These are phyloP conservation scores for Dolichopus griseipennis DNA, from an alignment of 2,888 invertebrate genomes.

Conservation along the genomic window DNA sequence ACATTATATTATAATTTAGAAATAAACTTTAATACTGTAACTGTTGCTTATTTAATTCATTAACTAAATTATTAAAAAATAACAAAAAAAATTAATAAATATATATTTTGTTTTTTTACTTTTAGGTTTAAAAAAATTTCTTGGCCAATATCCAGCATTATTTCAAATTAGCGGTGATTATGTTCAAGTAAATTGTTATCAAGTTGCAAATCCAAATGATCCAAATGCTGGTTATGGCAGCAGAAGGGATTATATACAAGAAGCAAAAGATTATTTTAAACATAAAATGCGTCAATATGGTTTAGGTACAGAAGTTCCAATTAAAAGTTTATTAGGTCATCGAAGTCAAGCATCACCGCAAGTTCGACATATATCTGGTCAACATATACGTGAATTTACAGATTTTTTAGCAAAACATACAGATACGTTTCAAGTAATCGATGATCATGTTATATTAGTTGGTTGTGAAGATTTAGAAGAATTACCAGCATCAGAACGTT, in stretches of 20 bases:
- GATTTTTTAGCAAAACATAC: slow-evolving; percentile 80
- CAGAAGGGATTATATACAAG: slow-evolving; percentile 83
- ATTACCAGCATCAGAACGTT: slow-evolving; percentile 56
- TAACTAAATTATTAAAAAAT: too few species aligned
- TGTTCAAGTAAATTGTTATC: slow-evolving; percentile 75
- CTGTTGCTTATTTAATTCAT: too few species aligned
- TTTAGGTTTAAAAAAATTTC: slow-evolving; percentile 85
- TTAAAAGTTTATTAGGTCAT: slow-evolving; percentile 92
- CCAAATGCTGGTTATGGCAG: slow-evolving; percentile 46
- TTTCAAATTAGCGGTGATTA: slow-evolving; percentile 92
- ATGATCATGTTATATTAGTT: slow-evolving; percentile 74
- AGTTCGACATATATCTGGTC: slow-evolving; percentile 90
- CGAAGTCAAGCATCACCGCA: slow-evolving; percentile 93
- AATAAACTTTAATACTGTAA: too few species aligned
- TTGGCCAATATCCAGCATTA: slow-evolving; percentile 91
- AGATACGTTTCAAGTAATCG: slow-evolving; percentile 75
- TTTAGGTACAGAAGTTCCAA: slow-evolving; percentile 90
- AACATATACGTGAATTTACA: slow-evolving; percentile 88
- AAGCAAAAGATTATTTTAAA: slow-evolving; percentile 96
- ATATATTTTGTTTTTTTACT: slow-evolving; percentile 14
- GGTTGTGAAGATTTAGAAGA: slow-evolving; percentile 60
- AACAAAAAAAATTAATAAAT: background rate
- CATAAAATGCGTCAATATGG: slow-evolving; percentile 93
- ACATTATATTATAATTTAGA: too few species aligned
- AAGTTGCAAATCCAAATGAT: slow-evolving; percentile 54